These are phyloP conservation scores for Alosa sapidissima DNA, from an alignment of 2,797 vertebrate species.

Conservation along the genomic window DNA sequence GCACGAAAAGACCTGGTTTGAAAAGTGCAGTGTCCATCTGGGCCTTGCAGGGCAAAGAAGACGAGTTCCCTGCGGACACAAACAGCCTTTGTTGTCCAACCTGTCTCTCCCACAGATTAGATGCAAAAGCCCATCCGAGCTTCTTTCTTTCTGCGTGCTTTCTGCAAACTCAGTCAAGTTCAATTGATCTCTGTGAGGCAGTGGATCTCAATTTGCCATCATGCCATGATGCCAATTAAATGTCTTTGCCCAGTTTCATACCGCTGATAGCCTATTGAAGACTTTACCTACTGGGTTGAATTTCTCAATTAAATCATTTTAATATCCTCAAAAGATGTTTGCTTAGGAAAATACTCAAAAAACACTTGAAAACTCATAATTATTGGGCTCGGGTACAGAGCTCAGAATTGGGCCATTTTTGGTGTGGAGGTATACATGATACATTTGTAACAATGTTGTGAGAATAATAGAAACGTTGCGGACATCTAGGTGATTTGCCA, in stretches of 20 bases:
- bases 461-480: not conserved
- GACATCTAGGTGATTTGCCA: not conserved
- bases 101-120: not conserved
- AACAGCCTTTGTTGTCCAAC: not conserved
- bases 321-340: not conserved
- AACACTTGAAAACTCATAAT: not conserved
- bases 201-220: not conserved
- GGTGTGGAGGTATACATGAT: not conserved
- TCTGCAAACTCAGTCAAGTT: not conserved
- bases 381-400: not conserved
- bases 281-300: no score
- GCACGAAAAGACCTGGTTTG: not conserved
- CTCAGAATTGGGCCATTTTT: not conserved
- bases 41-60: not conserved
- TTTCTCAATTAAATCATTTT: not conserved
- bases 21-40: not conserved
- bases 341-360: not conserved
- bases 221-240: not conserved
- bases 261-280: not conserved
- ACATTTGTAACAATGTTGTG: no score
- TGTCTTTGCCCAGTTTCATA: not conserved
- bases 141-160: not conserved
- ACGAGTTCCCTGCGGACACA: not conserved
- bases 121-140: not conserved
- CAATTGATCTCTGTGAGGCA: not conserved